Evolutionary conservation across 2,797 vertebrate species (phyloP).

Genomic region (Brachyalestes nurse): DNA sequence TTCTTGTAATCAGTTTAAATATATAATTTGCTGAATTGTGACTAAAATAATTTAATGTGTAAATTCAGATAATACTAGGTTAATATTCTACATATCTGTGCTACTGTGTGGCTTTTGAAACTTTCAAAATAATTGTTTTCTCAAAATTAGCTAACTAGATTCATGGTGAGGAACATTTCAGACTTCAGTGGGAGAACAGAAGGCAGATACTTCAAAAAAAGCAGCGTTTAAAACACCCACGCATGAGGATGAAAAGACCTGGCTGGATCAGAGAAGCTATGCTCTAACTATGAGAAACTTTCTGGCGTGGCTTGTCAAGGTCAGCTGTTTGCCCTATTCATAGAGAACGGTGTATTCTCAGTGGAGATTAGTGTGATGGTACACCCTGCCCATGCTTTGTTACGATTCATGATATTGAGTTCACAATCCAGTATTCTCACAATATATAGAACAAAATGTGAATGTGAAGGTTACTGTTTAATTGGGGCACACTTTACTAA

Average conservation of each 20-base stretch:
- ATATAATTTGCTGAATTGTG: constrained; percentile 13
- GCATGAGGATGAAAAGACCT: background rate
- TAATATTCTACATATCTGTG: background rate
- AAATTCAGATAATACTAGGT: background rate
- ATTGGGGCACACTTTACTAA: too few species aligned
- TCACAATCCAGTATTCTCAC: too few species aligned
- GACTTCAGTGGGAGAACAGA: constrained; percentile 16
- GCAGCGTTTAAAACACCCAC: constrained; percentile 23
- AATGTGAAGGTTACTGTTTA: too few species aligned
- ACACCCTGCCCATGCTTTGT: too few species aligned
- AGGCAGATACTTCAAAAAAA: constrained; percentile 22
- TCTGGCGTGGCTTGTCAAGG: constrained; percentile 27
- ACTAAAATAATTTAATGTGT: background rate
- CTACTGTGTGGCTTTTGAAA: background rate
- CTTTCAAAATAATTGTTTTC: background rate
- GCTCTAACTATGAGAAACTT: constrained; percentile 21
- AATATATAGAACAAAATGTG: too few species aligned
- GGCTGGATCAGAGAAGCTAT: constrained; percentile 20
- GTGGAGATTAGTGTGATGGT: background rate
- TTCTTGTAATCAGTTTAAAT: constrained; percentile 19
- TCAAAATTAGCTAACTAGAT: background rate
- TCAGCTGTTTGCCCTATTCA: constrained; percentile 13
- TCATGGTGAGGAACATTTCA: constrained; percentile 19
- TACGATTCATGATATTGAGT: too few species aligned
- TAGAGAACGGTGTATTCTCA: background rate